These are phyloP conservation scores for Cygnus olor DNA, from an alignment of 2,797 vertebrate species.

Conservation along the genomic window DNA sequence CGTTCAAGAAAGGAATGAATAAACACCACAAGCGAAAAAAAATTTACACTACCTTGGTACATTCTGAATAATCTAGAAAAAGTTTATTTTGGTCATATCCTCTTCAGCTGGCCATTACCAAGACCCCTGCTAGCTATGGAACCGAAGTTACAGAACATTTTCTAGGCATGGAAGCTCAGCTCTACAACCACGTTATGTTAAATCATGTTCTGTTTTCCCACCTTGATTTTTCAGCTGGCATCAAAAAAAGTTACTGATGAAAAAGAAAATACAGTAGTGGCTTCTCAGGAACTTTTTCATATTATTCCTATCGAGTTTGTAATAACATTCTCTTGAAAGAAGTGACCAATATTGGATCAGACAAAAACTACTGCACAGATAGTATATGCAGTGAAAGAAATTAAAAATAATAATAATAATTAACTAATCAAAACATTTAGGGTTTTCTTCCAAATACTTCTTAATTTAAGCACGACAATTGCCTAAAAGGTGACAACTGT, in stretches of 20 bases:
- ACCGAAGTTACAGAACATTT: background rate
- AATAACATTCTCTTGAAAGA: background rate
- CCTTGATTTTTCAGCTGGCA: background rate
- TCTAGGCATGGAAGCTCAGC: background rate
- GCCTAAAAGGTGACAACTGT: background rate
- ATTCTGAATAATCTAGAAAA: background rate
- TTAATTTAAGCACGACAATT: background rate
- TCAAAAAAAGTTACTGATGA: background rate
- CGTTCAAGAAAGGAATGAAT: background rate
- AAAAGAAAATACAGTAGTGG: background rate
- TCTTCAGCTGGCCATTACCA: background rate
- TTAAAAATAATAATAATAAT: background rate
- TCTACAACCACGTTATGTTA: background rate
- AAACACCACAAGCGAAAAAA: background rate
- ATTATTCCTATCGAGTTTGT: background rate
- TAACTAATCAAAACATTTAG: background rate
- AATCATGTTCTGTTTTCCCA: background rate
- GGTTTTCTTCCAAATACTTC: background rate
- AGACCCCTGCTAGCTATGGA: background rate
- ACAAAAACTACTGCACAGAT: background rate
- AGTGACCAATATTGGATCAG: background rate
- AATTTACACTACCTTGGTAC: background rate
- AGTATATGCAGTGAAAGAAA: background rate
- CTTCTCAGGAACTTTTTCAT: background rate
- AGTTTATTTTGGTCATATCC: background rate